A percentile compares a stretch with the other conserved stretches of the same genome.
Evolutionary conservation across 2,113 vertebrate genomes (phyloP).

Genomic region (Atrichornis clamosus): DNA sequence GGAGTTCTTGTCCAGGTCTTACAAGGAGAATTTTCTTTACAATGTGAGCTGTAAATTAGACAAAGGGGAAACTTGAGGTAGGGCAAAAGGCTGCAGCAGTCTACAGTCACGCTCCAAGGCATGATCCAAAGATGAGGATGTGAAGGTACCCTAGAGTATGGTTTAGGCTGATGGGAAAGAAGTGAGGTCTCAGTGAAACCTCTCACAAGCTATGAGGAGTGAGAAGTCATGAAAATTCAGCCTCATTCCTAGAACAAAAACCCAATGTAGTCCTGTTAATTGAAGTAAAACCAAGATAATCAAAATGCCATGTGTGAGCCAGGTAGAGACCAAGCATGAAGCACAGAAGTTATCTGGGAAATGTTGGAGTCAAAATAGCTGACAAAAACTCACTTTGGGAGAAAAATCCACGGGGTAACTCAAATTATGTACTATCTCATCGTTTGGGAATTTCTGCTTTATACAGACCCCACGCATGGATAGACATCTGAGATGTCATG

Average conservation of each 20-base stretch:
- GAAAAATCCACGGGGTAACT: background rate
- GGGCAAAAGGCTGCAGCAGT: background rate
- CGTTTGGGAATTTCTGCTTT: background rate
- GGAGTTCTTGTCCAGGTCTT: background rate
- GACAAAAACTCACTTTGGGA: background rate
- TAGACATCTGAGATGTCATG: background rate
- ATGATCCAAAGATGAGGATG: rapidly evolving
- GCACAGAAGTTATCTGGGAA: background rate
- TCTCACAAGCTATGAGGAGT: background rate
- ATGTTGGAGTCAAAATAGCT: background rate
- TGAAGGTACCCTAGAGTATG: background rate
- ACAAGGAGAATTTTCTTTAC: background rate
- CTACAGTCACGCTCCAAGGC: rapidly evolving
- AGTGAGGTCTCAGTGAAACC: background rate
- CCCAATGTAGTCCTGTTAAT: rapidly evolving
- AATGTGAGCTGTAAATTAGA: background rate
- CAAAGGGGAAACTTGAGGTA: background rate
- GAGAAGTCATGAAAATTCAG: background rate
- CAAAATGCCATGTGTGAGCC: background rate
- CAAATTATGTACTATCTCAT: background rate
- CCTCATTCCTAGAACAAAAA: background rate
- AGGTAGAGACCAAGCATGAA: background rate
- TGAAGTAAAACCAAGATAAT: rapidly evolving
- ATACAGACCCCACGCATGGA: too few relatives aligned
- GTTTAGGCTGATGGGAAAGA: background rate